Conservation (phyloP, 2,797 vertebrate genomes). For the Spondyliosoma cantharus region DNA sequence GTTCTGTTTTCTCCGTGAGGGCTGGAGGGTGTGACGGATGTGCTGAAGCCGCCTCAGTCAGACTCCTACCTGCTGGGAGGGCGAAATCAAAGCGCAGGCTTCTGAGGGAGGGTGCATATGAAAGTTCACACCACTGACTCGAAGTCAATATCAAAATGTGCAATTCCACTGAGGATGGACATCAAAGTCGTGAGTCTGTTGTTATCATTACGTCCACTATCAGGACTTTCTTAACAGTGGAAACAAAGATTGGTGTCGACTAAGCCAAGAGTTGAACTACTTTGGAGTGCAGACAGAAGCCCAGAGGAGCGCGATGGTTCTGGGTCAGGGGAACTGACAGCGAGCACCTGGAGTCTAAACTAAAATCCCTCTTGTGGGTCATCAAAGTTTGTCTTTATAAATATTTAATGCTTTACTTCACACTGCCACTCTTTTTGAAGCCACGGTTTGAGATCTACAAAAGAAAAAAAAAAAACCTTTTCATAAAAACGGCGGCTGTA, state of each 20-base stretch:
- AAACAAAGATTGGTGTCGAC: background rate
- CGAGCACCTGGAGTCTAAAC: constrained; percentile 29
- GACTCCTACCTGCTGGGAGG: constrained; percentile 45
- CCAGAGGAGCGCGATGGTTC: constrained; percentile 6
- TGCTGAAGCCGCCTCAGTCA: constrained; percentile 28
- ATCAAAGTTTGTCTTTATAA: constrained; percentile 19
- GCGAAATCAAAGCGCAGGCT: constrained; percentile 54
- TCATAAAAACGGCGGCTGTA: background rate
- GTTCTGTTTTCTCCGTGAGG: constrained; percentile 16
- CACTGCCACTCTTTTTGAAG: constrained; percentile 12
- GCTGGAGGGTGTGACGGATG: constrained; percentile 39
- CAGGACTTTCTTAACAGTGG: background rate
- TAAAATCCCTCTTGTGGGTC: constrained; percentile 19
- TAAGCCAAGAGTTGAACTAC: too few species aligned
- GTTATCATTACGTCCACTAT: constrained; percentile 15
- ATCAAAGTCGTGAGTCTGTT: constrained; percentile 39
- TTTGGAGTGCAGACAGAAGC: constrained; percentile 3
- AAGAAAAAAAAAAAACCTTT: background rate
- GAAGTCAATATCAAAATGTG: constrained; percentile 44
- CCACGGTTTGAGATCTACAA: background rate
- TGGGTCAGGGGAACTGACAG: constrained; percentile 19
- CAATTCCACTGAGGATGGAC: constrained; percentile 32
- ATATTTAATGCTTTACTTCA: constrained; percentile 18
- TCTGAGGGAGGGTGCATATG: constrained; percentile 37
- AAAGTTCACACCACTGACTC: constrained; percentile 48